phyloP scores from a whole-genome alignment of 2,888 invertebrate genomes.

The Blastobasis lacticolella region DNA sequence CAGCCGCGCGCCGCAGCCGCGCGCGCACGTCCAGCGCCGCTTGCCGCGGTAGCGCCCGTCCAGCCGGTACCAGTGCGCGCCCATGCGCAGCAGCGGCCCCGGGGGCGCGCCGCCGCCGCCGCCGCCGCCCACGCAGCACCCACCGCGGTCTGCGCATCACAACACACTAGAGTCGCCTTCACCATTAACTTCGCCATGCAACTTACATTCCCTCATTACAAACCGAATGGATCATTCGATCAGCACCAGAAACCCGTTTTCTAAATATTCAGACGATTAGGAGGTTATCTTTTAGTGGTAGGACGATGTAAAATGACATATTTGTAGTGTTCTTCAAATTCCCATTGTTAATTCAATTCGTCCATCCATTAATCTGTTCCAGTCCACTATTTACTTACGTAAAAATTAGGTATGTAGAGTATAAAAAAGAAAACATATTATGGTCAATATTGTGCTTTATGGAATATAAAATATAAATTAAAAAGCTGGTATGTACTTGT shows the following conservation, averaged over 20 bases:
- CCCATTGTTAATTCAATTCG: too few relatives aligned
- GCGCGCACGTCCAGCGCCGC: constrained; percentile 61
- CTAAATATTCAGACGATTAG: too few relatives aligned
- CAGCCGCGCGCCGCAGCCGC: constrained; percentile 56
- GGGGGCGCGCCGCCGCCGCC: constrained; percentile 20
- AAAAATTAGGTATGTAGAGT: neutral
- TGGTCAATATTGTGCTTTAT: constrained; percentile 14
- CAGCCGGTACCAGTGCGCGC: constrained; percentile 53
- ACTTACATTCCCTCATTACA: too few relatives aligned
- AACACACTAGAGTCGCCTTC: too few relatives aligned
- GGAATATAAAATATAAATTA: constrained; percentile 11
- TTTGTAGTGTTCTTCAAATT: too few relatives aligned
- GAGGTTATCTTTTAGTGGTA: too few relatives aligned
- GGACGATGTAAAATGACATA: too few relatives aligned
- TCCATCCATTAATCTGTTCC: too few relatives aligned
- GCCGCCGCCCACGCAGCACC: neutral
- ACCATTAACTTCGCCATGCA: too few relatives aligned
- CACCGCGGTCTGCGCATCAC: neutral
- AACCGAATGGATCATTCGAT: too few relatives aligned
- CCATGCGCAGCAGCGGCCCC: constrained; percentile 44
- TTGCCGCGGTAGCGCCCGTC: constrained; percentile 47
- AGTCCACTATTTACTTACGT: too few relatives aligned
- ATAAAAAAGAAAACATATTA: constrained; percentile 5
- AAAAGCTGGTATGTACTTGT: constrained; percentile 4
- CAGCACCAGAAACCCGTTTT: too few relatives aligned